Evolutionary conservation across 2,797 vertebrate genomes (phyloP), one percentile per base, ranked within the genome.

Genomic region (Danio albolineatus): DNA sequence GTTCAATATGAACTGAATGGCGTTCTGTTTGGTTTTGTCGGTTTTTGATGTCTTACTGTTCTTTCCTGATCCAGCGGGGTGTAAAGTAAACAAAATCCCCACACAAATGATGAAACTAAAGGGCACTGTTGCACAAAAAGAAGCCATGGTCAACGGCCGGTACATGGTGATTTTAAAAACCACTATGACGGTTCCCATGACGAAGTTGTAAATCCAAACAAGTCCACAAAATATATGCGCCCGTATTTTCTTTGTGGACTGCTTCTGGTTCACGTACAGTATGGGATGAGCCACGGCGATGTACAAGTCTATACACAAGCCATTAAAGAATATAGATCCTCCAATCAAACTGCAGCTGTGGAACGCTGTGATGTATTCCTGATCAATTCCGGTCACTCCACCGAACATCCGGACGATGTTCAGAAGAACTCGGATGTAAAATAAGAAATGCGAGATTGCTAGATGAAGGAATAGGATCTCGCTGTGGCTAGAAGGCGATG

Each of bases 281-380:
- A 82, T n/a, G 0, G 83, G 85, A 75, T 80, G 60, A 65, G 57
- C 80, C 12, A 87, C 84, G 4, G 85, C 82, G 2, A 85, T 4
- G 36, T 82, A 85, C 61, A 76, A 75, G 71, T 80, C 80, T 41
- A 69, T 0, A 8, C 65, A 60, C 17, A 84, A 73, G 43, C 12
- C 48, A 3, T 53, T 3, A 7, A 82, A 61, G 39, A 80, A 78
- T n/a, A 82, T 5, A 2, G 82, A 53, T 10, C 38, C 44, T 5
- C 78, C 80, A 5, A 14, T 79, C 10, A 84, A 6, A 10, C 46
- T 54, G 9, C 53, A 8, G 56, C 13, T 56, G n/a, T 28, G 38
- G 21, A 72, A 10, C 0, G 6, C 19, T 9, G 17, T 14, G 2
- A 78, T 54, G 66, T 71, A 36, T 61, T 78, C 56, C 66, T 41